Evolutionary conservation across 2,888 invertebrate species (phyloP).

Genomic region (Clunio marinus): DNA sequence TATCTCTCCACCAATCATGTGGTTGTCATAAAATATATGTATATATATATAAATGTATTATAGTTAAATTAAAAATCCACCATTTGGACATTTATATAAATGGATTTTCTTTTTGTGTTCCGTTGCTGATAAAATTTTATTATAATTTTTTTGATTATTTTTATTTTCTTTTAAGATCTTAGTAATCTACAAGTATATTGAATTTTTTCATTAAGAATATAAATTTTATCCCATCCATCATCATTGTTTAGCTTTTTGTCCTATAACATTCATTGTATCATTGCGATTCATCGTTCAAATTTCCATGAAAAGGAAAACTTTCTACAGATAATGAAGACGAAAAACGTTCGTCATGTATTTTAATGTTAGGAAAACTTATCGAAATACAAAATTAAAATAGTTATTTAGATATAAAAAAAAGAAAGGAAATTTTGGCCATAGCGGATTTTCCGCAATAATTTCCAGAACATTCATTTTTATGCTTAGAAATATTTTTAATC

Average conservation of each 20-base stretch:
- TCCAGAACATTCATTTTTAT: no score
- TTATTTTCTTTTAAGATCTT: slow-evolving; percentile 13
- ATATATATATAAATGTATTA: no score
- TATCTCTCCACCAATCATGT: not conserved
- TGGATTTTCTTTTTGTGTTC: not conserved
- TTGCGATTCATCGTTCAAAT: slow-evolving; percentile 1
- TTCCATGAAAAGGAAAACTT: not conserved
- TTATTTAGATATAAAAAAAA: no score
- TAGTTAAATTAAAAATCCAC: not conserved
- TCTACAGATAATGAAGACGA: slow-evolving; percentile 6
- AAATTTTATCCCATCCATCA: slow-evolving; percentile 3
- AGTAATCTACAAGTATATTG: slow-evolving; percentile 9
- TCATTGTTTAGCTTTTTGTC: not conserved
- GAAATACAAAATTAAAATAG: no score
- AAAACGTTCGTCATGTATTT: not conserved
- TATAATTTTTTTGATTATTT: slow-evolving; percentile 16
- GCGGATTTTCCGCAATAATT: no score
- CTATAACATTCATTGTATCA: slow-evolving; percentile 17
- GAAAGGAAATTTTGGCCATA: no score
- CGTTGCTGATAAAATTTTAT: slow-evolving; percentile 4
- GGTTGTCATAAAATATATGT: slow-evolving; percentile 13
- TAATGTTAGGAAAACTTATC: no score
- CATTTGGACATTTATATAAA: slow-evolving; percentile 15
- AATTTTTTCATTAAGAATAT: slow-evolving; percentile 11
- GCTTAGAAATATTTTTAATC: no score